These are phyloP conservation scores for Himalopsyche anomala DNA, from an alignment of 2,888 invertebrate genomes.

Conservation along the genomic window DNA sequence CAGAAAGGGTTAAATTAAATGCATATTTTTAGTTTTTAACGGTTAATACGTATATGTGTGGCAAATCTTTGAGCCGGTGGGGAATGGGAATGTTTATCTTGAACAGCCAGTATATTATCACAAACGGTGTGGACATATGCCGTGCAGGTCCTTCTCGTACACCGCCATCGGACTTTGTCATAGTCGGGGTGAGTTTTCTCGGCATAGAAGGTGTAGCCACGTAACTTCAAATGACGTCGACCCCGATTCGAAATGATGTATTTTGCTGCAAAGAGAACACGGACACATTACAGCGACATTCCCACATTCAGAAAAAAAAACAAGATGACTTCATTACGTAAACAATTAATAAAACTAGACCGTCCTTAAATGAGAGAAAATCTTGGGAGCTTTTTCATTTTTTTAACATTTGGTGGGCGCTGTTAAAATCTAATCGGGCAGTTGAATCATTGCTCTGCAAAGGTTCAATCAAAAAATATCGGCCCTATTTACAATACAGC, in stretches of 20 bases:
- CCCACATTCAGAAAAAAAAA: neutral
- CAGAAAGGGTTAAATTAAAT: too few relatives aligned
- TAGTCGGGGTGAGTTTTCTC: conserved; percentile 77
- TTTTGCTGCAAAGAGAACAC: conserved; percentile 72
- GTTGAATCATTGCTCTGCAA: too few relatives aligned
- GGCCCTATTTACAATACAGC: too few relatives aligned
- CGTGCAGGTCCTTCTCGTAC: conserved; percentile 75
- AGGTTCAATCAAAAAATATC: too few relatives aligned
- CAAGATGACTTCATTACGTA: too few relatives aligned
- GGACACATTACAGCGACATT: conserved; percentile 45
- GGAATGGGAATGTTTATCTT: conserved; percentile 75
- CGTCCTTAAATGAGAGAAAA: too few relatives aligned
- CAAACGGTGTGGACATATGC: conserved; percentile 76
- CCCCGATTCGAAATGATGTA: conserved; percentile 78
- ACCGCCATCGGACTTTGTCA: conserved; percentile 76
- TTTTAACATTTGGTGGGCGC: too few relatives aligned
- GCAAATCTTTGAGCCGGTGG: conserved; percentile 68
- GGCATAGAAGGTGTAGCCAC: conserved; percentile 76
- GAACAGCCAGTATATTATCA: conserved; percentile 75
- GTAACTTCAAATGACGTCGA: conserved; percentile 75
- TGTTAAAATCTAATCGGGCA: too few relatives aligned
- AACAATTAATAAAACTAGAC: too few relatives aligned
- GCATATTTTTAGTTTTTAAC: neutral
- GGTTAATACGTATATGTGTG: neutral
- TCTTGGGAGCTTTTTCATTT: too few relatives aligned